Percentiles rank a stretch among this genome's conserved stretches.
Conservation (phyloP, 2,113 vertebrate species). For the Gobiocypris rarus region DNA sequence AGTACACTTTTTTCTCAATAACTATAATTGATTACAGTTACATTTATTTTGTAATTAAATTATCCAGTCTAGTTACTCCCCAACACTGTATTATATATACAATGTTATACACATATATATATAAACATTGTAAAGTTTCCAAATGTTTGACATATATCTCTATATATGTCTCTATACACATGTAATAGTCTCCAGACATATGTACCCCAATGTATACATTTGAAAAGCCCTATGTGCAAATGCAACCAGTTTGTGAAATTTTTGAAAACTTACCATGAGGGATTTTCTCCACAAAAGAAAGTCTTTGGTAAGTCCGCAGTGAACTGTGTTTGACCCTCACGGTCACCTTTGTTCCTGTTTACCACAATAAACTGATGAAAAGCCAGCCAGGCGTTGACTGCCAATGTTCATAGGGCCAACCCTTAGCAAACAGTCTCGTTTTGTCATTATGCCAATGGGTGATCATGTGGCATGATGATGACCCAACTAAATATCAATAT, state of each 20-base stretch:
- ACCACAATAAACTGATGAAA: slow-evolving; percentile 30
- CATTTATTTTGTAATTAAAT: too few relatives aligned
- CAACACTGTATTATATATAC: too few relatives aligned
- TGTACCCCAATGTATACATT: too few relatives aligned
- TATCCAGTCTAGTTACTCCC: too few relatives aligned
- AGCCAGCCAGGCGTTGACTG: slow-evolving; percentile 28
- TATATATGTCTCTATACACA: too few relatives aligned
- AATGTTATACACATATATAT: too few relatives aligned
- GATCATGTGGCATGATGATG: background rate
- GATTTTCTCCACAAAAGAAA: background rate
- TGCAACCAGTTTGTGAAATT: background rate
- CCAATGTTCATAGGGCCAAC: slow-evolving; percentile 9
- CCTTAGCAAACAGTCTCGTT: slow-evolving; percentile 21
- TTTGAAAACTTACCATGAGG: background rate
- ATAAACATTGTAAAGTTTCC: too few relatives aligned
- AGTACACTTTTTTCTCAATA: too few relatives aligned
- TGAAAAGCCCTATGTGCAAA: background rate
- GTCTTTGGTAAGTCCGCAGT: background rate
- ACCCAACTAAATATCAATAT: background rate
- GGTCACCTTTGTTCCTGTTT: slow-evolving; percentile 22
- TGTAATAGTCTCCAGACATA: too few relatives aligned
- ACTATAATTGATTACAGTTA: too few relatives aligned
- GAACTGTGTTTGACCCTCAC: slow-evolving; percentile 31
- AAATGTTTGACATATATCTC: too few relatives aligned
- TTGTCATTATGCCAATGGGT: background rate